Conservation (phyloP, 2,888 invertebrate species). For the Lepidocyrtinus sp. region DNA sequence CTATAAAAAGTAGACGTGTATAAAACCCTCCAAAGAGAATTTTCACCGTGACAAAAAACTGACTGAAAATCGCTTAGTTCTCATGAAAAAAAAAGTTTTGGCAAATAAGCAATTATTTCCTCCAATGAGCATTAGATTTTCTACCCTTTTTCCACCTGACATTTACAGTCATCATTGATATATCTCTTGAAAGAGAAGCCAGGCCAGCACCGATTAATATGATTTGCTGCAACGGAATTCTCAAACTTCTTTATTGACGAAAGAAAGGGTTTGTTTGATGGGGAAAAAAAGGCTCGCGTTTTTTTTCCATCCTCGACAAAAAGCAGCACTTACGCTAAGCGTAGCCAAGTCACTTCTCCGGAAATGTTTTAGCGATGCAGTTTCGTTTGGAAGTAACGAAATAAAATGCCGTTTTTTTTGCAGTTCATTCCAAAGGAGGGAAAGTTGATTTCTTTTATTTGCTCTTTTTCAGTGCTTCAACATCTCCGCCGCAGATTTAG, state of each 20-base stretch:
- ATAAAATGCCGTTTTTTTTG: not conserved
- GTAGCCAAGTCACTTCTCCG: too few species aligned
- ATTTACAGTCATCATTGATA: conserved; percentile 26
- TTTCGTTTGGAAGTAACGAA: not conserved
- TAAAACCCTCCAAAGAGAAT: not conserved
- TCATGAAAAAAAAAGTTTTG: conserved; percentile 24
- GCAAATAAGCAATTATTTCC: conserved; percentile 45
- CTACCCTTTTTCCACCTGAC: conserved; percentile 38
- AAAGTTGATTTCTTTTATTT: conserved; percentile 9
- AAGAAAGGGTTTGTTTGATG: too few species aligned
- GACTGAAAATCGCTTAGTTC: not conserved
- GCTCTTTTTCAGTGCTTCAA: conserved; percentile 83
- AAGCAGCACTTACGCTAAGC: too few species aligned
- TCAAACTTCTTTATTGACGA: not conserved
- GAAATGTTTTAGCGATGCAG: too few species aligned
- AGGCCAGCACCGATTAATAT: conserved; percentile 30
- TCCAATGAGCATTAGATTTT: conserved; percentile 43
- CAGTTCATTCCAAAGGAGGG: not conserved
- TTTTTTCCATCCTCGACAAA: too few species aligned
- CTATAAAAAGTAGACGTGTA: not conserved
- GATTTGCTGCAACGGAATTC: conserved; percentile 28
- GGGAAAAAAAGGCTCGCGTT: too few species aligned
- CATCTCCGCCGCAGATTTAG: conserved; percentile 86
- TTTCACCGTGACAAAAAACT: not conserved
- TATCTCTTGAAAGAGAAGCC: not conserved